A percentile compares a stretch with the other conserved stretches of the same genome.
Evolutionary conservation across 2,888 invertebrate genomes (phyloP).

Genomic region (Asteroscopus sphinx): DNA sequence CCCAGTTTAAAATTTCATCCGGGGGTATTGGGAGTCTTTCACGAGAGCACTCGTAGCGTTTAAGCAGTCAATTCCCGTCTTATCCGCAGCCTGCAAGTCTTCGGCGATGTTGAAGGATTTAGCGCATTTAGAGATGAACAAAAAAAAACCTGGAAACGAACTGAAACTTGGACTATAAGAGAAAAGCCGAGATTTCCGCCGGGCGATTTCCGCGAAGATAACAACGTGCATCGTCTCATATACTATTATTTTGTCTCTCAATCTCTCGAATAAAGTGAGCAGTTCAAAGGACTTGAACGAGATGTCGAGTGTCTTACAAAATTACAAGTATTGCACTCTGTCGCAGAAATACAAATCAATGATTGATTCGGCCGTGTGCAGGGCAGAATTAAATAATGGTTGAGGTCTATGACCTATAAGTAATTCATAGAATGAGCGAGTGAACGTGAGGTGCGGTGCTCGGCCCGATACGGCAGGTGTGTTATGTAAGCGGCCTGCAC

Average conservation of each 20-base stretch:
- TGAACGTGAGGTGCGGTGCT: conserved; percentile 85
- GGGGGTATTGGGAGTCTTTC: conserved; percentile 72
- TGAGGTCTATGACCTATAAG: conserved; percentile 88
- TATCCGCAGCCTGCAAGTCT: conserved; percentile 68
- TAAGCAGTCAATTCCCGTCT: conserved; percentile 78
- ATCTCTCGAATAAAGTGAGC: conserved; percentile 58
- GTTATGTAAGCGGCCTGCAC: conserved; percentile 84
- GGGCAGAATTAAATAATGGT: conserved; percentile 80
- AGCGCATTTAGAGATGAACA: conserved; percentile 72
- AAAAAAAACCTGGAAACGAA: conserved; percentile 65
- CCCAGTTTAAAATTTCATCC: conserved; percentile 76
- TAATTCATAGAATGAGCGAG: conserved; percentile 88
- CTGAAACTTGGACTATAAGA: conserved; percentile 59
- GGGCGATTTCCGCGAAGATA: conserved; percentile 63
- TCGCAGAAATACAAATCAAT: conserved; percentile 60
- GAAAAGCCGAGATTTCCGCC: conserved; percentile 70
- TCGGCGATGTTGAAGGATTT: conserved; percentile 78
- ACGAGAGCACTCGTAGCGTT: conserved; percentile 71
- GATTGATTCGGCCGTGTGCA: conserved; percentile 68
- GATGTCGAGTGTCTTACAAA: conserved; percentile 43
- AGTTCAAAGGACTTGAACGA: conserved; percentile 47
- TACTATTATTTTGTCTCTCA: conserved; percentile 72
- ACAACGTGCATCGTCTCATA: conserved; percentile 62
- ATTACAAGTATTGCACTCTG: conserved; percentile 37
- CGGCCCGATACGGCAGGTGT: conserved; percentile 88